Percentiles rank a stretch among this genome's conserved stretches.
Conservation (phyloP, 2,797 vertebrate genomes). For the Thunnus albacares region DNA sequence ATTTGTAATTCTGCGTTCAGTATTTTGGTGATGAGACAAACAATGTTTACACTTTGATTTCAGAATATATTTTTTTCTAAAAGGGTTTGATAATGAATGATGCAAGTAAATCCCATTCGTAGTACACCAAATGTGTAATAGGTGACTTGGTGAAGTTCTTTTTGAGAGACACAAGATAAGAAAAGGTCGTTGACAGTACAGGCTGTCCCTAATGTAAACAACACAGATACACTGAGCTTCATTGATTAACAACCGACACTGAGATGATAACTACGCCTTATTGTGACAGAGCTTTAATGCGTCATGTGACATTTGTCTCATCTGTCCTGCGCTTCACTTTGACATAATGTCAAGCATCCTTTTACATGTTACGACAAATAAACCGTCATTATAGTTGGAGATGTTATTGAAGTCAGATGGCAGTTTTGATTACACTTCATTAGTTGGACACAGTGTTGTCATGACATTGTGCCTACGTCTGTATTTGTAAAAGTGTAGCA, state of each 20-base stretch:
- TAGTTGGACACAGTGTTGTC: neutral
- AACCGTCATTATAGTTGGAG: neutral
- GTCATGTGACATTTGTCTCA: neutral
- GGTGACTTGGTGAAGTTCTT: slow-evolving; percentile 17
- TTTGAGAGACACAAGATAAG: slow-evolving; percentile 34
- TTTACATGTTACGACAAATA: neutral
- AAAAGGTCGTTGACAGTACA: slow-evolving; percentile 41
- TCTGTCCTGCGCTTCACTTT: neutral
- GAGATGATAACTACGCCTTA: slow-evolving; percentile 19
- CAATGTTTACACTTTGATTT: neutral
- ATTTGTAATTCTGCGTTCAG: neutral
- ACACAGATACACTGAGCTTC: slow-evolving; percentile 24
- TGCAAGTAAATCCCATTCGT: neutral
- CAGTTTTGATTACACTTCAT: slow-evolving; percentile 30
- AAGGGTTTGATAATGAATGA: neutral
- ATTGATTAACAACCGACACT: slow-evolving; percentile 21
- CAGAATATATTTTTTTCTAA: neutral
- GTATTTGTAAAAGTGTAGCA: slow-evolving; percentile 32
- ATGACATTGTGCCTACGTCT: neutral
- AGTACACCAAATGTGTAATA: neutral
- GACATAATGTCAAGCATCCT: neutral
- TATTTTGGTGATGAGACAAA: neutral
- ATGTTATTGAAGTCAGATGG: neutral
- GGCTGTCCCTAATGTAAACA: slow-evolving; percentile 31
- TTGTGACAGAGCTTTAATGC: slow-evolving; percentile 14